A percentile compares a stretch with the other conserved stretches of the same genome.
Conservation (phyloP, 1,140 invertebrate species). For the Melipona quadrifasciata region DNA sequence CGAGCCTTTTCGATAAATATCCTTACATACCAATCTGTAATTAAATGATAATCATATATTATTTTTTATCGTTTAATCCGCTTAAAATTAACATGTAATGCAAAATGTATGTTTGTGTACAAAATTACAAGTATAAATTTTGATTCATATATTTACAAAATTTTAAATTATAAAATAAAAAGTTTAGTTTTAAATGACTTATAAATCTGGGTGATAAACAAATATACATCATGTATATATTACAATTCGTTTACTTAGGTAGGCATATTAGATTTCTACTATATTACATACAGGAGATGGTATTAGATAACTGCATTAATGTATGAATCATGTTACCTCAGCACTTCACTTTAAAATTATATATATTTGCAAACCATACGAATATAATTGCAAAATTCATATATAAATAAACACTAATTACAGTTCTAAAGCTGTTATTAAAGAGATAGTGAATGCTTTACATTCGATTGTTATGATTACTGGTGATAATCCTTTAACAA, state of each 20-base stretch:
- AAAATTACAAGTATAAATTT: not conserved
- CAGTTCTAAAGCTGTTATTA: constrained; percentile 95
- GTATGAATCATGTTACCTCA: not conserved
- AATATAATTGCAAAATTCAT: too few species aligned
- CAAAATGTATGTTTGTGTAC: not conserved
- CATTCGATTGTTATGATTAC: constrained; percentile 99
- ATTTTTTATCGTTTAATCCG: constrained; percentile 2
- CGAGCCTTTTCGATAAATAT: constrained; percentile 86
- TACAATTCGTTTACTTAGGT: not conserved
- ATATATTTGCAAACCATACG: too few species aligned
- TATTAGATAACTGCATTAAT: not conserved
- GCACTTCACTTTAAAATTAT: not conserved
- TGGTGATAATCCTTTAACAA: constrained; percentile 99
- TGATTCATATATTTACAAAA: not conserved
- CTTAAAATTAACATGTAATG: not conserved
- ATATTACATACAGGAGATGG: not conserved
- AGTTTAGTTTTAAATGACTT: not conserved
- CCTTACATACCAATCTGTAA: constrained; percentile 85
- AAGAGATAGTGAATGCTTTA: constrained; percentile 95
- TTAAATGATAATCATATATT: constrained; percentile 7
- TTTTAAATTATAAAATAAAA: not conserved
- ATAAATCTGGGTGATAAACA: not conserved
- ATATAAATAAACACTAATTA: not conserved
- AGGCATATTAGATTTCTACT: not conserved
- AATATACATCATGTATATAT: too few species aligned